Evolutionary conservation across 2,888 invertebrate genomes (phyloP), one percentile per base, ranked within the genome.

Genomic region (Galeopsomyia nigrocyanea): DNA sequence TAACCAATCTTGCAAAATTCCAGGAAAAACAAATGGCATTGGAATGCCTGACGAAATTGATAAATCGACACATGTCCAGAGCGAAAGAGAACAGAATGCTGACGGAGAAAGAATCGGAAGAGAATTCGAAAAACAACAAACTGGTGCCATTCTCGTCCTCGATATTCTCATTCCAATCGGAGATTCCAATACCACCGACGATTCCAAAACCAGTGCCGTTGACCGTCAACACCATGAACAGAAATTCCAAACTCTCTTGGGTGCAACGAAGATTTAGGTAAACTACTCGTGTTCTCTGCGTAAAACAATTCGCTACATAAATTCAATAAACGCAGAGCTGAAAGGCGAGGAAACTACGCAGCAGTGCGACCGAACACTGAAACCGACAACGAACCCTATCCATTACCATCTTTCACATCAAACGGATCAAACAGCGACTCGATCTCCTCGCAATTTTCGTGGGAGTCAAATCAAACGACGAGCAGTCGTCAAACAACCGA

Each of bases 11-110:
- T 5, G 26, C 26, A 5, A 26, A 26, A 26, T 26, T 26, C 7
- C 10, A 83, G 83, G 79, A 79, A 67, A 84, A 82, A 69, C 79
- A 83, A 68, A 55, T 80, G 13, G 82, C 82, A 2, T 57, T 83
- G 46, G 80, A 82, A 61, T 78, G 80, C 71, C 77, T 83, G 60
- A 77, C 74, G 56, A 75, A 77, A 51, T 64, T 84, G 21, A 76
- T 80, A 55, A 74, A 80, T n/a, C 78, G 79, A 66, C 80, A 79
- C 70, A 72, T 82, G 26, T 67, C n/a, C 6, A 69, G 67, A 49
- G 2, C 10, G 3, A 75, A 72, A 46, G 58, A 73, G 16, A 60
- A 22, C 19, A 60, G 46, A 14, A 31, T 17, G 2, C 26, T 21
- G 31, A n/a, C 46, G 1, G 26, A 60, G 13, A 66, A 70, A 17